These are phyloP conservation scores for Epizoanthus ramosus DNA, from an alignment of 92 coral and sea anemone genomes.

Conservation along the genomic window DNA sequence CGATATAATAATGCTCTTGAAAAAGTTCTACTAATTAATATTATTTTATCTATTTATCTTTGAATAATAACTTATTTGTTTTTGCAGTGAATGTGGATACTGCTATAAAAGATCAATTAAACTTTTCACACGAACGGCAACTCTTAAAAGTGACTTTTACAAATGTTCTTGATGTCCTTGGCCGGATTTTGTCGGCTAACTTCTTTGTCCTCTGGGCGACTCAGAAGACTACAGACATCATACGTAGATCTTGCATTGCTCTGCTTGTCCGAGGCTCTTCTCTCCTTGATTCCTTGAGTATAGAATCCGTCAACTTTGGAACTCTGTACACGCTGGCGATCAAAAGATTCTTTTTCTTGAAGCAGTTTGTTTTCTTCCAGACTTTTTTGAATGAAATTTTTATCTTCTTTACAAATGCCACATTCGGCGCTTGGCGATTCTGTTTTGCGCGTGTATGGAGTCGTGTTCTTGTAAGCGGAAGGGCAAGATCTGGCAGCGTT, in stretches of 20 bases:
- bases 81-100: neutral
- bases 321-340: slow-evolving; percentile 30
- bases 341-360: neutral
- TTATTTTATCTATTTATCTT: too few species aligned
- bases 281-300: slow-evolving; percentile 2
- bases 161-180: neutral
- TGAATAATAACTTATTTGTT: neutral
- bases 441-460: neutral
- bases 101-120: neutral
- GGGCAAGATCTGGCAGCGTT: slow-evolving; percentile 1
- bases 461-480: slow-evolving; percentile 1
- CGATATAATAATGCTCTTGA: too few species aligned
- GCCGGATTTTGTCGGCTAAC: slow-evolving; percentile 13
- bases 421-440: neutral
- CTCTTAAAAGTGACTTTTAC: neutral
- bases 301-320: slow-evolving; percentile 11
- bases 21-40: too few species aligned
- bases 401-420: slow-evolving; percentile 30
- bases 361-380: slow-evolving; percentile 4
- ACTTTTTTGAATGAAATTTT: neutral
- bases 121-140: neutral
- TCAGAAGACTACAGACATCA: slow-evolving; percentile 31
- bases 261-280: slow-evolving; percentile 4
- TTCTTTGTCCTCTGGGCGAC: slow-evolving; percentile 10
- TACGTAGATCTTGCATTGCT: neutral